A percentile compares a stretch with the other conserved stretches of the same genome.
Evolutionary conservation across 2,888 invertebrate species (phyloP).

Genomic region (Apantesis nais): DNA sequence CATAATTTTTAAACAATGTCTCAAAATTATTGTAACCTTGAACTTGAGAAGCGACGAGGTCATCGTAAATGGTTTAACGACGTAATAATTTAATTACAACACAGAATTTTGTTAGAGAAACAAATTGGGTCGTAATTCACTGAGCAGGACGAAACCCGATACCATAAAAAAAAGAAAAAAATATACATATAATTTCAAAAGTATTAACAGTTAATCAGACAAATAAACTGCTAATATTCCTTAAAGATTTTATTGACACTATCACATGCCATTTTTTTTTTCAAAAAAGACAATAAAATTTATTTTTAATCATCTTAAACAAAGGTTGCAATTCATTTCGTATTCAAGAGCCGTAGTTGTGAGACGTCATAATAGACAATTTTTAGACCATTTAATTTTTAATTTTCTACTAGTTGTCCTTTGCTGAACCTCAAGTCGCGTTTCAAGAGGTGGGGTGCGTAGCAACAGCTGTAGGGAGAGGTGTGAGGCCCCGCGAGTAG

Average conservation of each 20-base stretch:
- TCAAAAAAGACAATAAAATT: not conserved
- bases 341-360: not conserved
- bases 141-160: not conserved
- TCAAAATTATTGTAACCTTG: slow-evolving; percentile 8
- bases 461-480: slow-evolving; percentile 62
- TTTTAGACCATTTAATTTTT: slow-evolving; percentile 42
- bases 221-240: too few relatives aligned
- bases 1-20: not conserved
- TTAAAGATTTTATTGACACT: not conserved
- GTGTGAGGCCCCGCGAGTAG: slow-evolving; percentile 39
- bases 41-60: slow-evolving; percentile 7
- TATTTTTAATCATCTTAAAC: not conserved
- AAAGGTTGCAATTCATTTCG: not conserved
- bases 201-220: not conserved
- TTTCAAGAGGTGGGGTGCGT: slow-evolving; percentile 61
- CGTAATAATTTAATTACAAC: slow-evolving; percentile 12
- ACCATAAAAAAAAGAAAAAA: too few relatives aligned
- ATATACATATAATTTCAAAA: not conserved
- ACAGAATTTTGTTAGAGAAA: slow-evolving; percentile 1
- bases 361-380: not conserved
- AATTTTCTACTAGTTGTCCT: slow-evolving; percentile 59
- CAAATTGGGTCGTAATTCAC: slow-evolving; percentile 5
- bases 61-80: slow-evolving; percentile 10
- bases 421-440: slow-evolving; percentile 49
- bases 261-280: not conserved